Conservation (phyloP, 1,140 invertebrate species). For the Drosophila parabipectinata region DNA sequence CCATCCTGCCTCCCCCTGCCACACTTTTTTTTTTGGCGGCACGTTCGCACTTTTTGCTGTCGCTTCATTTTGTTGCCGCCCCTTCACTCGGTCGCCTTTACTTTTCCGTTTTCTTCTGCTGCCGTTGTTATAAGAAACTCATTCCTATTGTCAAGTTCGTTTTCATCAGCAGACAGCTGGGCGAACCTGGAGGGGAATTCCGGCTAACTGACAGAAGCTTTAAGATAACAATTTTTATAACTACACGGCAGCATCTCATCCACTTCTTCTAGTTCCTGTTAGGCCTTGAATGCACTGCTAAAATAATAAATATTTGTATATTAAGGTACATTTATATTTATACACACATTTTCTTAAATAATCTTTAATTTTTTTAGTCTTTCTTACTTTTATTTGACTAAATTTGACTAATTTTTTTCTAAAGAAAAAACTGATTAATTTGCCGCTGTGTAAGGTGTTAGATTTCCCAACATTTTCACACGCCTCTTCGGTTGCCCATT, state of each 20-base stretch:
- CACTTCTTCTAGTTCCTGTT: constrained; percentile 7
- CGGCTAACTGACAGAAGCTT: constrained; percentile 70
- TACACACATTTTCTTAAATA: not conserved
- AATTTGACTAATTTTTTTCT: too few relatives aligned
- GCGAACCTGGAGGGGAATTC: constrained; percentile 27
- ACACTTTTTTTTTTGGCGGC: constrained; percentile 32
- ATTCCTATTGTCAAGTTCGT: constrained; percentile 81
- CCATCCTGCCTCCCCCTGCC: constrained; percentile 25
- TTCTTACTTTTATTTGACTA: too few relatives aligned
- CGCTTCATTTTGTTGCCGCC: constrained; percentile 37
- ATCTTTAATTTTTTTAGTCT: not conserved
- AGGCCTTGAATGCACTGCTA: constrained; percentile 17
- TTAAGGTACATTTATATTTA: not conserved
- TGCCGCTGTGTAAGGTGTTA: constrained; percentile 15
- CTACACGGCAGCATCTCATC: constrained; percentile 61
- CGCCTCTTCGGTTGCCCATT: constrained; percentile 65
- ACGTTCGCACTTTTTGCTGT: constrained; percentile 29
- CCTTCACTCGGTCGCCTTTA: constrained; percentile 8
- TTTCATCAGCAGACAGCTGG: constrained; percentile 72
- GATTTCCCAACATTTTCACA: constrained; percentile 56
- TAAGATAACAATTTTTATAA: constrained; percentile 79
- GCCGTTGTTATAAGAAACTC: constrained; percentile 77
- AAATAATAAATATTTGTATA: not conserved
- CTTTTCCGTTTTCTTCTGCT: constrained; percentile 26
- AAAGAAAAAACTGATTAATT: not conserved